phyloP scores from a whole-genome alignment of 2,113 vertebrate species.

The Nothobranchius furzeri region DNA sequence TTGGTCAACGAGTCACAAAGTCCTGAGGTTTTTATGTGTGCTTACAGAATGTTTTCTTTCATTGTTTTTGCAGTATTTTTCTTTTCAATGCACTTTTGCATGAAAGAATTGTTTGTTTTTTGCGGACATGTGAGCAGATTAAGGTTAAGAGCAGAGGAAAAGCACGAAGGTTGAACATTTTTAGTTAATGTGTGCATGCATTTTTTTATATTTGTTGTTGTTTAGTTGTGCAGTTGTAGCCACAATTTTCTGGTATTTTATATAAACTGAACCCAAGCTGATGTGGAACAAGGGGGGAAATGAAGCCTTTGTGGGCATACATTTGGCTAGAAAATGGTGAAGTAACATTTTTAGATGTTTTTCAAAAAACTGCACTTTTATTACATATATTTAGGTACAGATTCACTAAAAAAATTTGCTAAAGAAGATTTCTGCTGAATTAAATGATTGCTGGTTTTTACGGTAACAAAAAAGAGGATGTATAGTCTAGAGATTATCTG shows the following conservation, averaged over 20 bases:
- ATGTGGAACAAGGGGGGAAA: not conserved
- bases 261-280: no score
- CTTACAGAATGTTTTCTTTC: not conserved
- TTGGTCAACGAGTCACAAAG: slow-evolving; percentile 12
- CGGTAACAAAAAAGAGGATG: not conserved
- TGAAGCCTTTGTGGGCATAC: slow-evolving; percentile 1
- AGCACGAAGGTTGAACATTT: no score
- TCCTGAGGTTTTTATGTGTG: slow-evolving; percentile 11
- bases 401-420: not conserved
- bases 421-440: not conserved
- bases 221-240: slow-evolving; percentile 3
- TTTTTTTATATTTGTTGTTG: no score
- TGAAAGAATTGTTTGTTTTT: slow-evolving; percentile 12
- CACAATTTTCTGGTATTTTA: no score
- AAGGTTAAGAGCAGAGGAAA: no score
- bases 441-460: not conserved
- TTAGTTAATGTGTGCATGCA: no score
- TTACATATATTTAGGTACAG: no score
- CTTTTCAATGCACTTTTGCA: not conserved
- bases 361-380: not conserved
- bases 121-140: no score
- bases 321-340: not conserved
- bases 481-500: no score
- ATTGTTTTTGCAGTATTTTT: not conserved
- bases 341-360: not conserved